Evolutionary conservation across 2,113 vertebrate species (phyloP), one percentile per base, ranked within the genome.

Genomic region (Ctenodactylus gundi): DNA sequence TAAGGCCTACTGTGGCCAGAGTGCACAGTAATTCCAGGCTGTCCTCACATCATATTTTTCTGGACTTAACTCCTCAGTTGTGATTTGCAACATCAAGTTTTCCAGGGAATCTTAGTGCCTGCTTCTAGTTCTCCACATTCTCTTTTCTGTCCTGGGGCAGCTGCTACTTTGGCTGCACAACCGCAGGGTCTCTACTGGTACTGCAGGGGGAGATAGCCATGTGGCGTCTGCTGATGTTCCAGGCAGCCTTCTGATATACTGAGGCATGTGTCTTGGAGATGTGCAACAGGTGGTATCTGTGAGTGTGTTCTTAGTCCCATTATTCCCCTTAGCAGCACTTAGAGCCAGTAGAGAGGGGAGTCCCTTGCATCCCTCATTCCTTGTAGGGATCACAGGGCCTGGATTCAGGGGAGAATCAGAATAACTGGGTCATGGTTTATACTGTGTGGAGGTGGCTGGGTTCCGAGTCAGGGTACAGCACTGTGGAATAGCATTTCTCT

Each of bases 171-270:
- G 36, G 31, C 58, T 70, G 23, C 2, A 7, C 0, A 11, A 36
- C 31, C n/a, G 57, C 73, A 82, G n/a, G 11, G 31, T 4, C 2
- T 36, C 62, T 0, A 15, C 34, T 7, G 23, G 10, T 9, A 1
- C 17, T 25, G 0, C 31, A 9, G 10, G 1, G 13, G 49, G 46
- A 51, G 9, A 15, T 44, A 21, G 5, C 3, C 5, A 0, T 1
- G 53, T 41, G 46, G 58, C 7, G 1, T 23, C 51, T 62, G 7
- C 36, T 39, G 13, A 36, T 3, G 9, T 25, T 29, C 23, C 13
- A 23, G 34, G 41, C 20, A n/a, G 11, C 17, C n/a, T 18, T 73
- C 67, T 58, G 44, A 51, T 17, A 34, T 20, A 2, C 12, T 1
- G 9, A 53, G 75, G 36, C 41, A 18, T 1, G 0, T 8, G 9